Percentiles rank a stretch among this genome's conserved stretches.
These are phyloP conservation scores for Hemicordylus capensis DNA, from an alignment of 2,113 vertebrate genomes.

Conservation along the genomic window DNA sequence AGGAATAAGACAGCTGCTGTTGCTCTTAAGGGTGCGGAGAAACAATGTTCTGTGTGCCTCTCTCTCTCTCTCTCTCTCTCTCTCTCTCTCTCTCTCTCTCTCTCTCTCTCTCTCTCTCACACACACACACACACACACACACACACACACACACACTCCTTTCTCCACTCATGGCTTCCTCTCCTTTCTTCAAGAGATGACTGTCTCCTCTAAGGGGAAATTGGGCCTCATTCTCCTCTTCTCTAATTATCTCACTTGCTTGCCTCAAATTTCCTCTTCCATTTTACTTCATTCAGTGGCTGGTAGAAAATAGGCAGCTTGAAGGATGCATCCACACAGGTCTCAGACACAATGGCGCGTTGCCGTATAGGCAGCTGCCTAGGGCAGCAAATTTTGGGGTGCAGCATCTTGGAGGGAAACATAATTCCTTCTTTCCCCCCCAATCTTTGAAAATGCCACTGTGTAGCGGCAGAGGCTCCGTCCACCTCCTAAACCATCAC, in stretches of 20 bases:
- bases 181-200: not conserved
- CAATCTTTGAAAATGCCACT: too few species aligned
- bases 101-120: too few species aligned
- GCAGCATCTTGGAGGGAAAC: too few species aligned
- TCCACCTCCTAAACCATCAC: too few species aligned
- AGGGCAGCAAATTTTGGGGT: too few species aligned
- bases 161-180: not conserved
- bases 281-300: constrained; percentile 44
- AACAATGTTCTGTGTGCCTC: not conserved
- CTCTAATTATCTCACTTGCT: constrained; percentile 26
- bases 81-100: too few species aligned
- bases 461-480: too few species aligned
- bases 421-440: too few species aligned
- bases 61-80: too few species aligned
- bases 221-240: not conserved
- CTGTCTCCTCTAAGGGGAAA: not conserved
- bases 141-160: not conserved
- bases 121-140: too few species aligned
- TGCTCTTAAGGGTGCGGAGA: not conserved
- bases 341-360: too few species aligned
- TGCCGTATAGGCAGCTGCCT: too few species aligned
- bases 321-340: not conserved
- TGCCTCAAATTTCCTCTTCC: constrained; percentile 38
- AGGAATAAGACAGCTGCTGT: constrained; percentile 49
- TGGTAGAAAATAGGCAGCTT: not conserved